Conservation (phyloP, 2,797 vertebrate genomes). For the Emys orbicularis region DNA sequence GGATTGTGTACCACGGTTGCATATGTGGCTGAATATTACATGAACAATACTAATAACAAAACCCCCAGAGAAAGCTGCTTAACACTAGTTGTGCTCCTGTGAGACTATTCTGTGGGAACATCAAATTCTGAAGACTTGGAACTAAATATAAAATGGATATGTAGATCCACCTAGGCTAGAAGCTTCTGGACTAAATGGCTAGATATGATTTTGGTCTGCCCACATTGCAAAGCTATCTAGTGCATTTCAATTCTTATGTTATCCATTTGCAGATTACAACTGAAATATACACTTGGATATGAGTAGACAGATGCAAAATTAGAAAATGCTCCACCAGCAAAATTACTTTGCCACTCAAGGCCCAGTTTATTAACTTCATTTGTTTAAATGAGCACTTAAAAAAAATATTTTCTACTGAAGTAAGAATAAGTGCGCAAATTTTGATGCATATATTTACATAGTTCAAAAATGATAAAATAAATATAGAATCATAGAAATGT, state of each 20-base stretch:
- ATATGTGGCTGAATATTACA: slow-evolving; percentile 42
- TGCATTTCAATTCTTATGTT: slow-evolving; percentile 62
- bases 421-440: background rate
- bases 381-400: background rate
- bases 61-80: slow-evolving; percentile 55
- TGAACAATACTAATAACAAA: slow-evolving; percentile 50
- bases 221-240: slow-evolving; percentile 57
- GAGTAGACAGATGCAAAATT: slow-evolving; percentile 52
- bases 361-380: background rate
- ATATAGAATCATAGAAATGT: background rate
- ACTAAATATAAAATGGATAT: slow-evolving; percentile 53
- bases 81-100: slow-evolving; percentile 52
- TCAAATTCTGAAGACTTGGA: slow-evolving; percentile 38
- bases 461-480: background rate
- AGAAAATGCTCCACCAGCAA: background rate
- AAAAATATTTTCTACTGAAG: background rate
- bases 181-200: slow-evolving; percentile 61
- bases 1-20: slow-evolving; percentile 30
- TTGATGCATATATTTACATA: background rate
- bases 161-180: slow-evolving; percentile 27
- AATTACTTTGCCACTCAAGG: background rate
- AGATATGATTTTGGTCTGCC: slow-evolving; percentile 63
- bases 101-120: slow-evolving; percentile 23
- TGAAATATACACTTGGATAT: slow-evolving; percentile 37
- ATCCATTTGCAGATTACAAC: slow-evolving; percentile 33